Conservation (phyloP, 2,888 invertebrate genomes). For the Falcaria lacertinaria region DNA sequence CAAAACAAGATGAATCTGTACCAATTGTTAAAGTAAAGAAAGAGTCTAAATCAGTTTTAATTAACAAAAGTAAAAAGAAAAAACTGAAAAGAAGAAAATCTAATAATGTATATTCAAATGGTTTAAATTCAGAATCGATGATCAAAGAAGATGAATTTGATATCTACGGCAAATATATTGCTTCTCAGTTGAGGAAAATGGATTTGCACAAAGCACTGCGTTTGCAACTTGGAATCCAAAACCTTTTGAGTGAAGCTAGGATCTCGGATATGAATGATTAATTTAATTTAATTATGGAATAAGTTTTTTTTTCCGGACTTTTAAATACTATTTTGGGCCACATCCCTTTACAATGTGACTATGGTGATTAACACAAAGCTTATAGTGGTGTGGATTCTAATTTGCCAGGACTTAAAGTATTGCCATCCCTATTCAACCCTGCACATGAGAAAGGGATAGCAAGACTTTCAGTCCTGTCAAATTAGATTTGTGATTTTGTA, state of each 20-base stretch:
- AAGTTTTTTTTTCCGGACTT: too few relatives aligned
- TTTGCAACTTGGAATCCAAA: conserved; percentile 52
- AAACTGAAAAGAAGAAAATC: conserved; percentile 36
- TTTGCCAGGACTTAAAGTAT: too few relatives aligned
- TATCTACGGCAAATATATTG: conserved; percentile 58
- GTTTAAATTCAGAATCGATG: conserved; percentile 20
- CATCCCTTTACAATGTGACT: too few relatives aligned
- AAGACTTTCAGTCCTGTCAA: too few relatives aligned
- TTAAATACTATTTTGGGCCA: not conserved
- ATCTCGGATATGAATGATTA: conserved; percentile 32
- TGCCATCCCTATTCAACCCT: too few relatives aligned
- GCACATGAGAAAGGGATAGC: too few relatives aligned
- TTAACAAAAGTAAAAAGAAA: conserved; percentile 48
- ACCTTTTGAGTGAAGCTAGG: conserved; percentile 51
- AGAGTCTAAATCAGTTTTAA: conserved; percentile 17
- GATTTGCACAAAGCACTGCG: conserved; percentile 45
- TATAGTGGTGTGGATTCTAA: too few relatives aligned
- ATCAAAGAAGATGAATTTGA: conserved; percentile 56
- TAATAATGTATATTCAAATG: conserved; percentile 25
- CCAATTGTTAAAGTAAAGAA: conserved; percentile 32
- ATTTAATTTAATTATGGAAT: too few relatives aligned
- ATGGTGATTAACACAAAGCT: too few relatives aligned
- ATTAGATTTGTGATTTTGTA: too few relatives aligned
- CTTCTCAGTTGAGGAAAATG: conserved; percentile 51
- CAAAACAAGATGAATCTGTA: conserved; percentile 21